These are phyloP conservation scores for Zelleria hepariella DNA, from an alignment of 2,888 invertebrate genomes.

Conservation along the genomic window DNA sequence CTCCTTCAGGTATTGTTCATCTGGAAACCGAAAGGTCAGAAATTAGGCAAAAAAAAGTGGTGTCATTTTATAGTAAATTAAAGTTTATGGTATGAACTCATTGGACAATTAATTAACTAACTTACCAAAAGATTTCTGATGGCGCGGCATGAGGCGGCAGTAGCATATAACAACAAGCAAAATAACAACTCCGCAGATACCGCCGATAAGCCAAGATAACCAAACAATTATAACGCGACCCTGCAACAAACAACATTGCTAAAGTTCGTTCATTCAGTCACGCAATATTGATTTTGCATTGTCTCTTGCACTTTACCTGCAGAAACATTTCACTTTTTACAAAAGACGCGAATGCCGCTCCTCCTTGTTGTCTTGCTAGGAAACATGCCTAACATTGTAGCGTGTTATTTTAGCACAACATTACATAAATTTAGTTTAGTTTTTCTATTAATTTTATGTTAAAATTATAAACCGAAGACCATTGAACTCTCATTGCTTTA, in stretches of 20 bases:
- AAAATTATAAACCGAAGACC: constrained; percentile 20
- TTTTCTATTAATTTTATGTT: constrained; percentile 23
- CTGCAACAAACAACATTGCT: constrained; percentile 32
- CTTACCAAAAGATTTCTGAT: constrained; percentile 78
- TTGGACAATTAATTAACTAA: constrained; percentile 9
- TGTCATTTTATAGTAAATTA: neutral
- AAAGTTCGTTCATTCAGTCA: constrained; percentile 10
- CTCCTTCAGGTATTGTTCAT: constrained; percentile 63
- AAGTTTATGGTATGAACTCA: neutral
- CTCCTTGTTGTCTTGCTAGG: constrained; percentile 38
- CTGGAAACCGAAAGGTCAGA: constrained; percentile 23
- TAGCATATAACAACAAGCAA: constrained; percentile 76
- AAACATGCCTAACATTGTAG: constrained; percentile 49
- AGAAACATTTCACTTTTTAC: constrained; percentile 65
- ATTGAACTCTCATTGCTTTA: constrained; percentile 10
- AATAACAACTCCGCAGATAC: constrained; percentile 75
- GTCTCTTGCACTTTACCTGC: constrained; percentile 41
- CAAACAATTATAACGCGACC: constrained; percentile 68
- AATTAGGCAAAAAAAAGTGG: neutral
- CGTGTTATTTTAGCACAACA: constrained; percentile 25
- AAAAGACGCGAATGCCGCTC: constrained; percentile 45
- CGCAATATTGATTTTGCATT: constrained; percentile 21
- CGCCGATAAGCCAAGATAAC: constrained; percentile 72
- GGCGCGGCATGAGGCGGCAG: constrained; percentile 79
- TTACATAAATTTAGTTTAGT: constrained; percentile 28